Base-by-base conservation (phyloP, 2,797 vertebrate genomes). In the Odontamblyopus rebecca region DNA sequence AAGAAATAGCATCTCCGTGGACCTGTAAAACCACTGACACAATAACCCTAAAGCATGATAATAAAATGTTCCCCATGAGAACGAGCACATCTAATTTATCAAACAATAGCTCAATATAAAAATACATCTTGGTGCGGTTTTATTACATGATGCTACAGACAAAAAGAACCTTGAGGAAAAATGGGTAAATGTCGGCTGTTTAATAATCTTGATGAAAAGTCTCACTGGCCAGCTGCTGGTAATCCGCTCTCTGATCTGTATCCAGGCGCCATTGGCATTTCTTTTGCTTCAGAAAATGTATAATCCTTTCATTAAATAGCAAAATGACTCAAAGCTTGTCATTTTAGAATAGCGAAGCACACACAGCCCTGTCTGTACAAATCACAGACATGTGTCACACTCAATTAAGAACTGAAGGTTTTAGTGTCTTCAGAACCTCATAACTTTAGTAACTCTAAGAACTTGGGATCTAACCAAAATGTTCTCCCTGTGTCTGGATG, bases 121-220 rank as follows among this genome's bases (percentile, higher is more conserved):
- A 54, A 56, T 12, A 26, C 54, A 56, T 56, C 57, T 60, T 60
- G 57, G 26, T 60, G 6, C 5, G 57, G 16, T 29, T 27, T 60
- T 15, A 59, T 26, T 26, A 6, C 18, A 30, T 30, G 57, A 60
- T 16, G 57, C 12, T 3, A 59, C 8, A 59, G 57, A 29, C 27
- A 16, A 23, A 50, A 23, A 72, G 69, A 80, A 80, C 74, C 84
- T 84, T 67, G 73, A 51, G 56, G 61, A 75, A 77, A 80, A 72
- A 73, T 72, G 67, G 56, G 44, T 53, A 81, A 84, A 77, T 79
- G 78, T 81, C 75, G 70, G 48, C 59, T 67, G 56, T 59, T 79
- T 81, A 74, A 85, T 79, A 69, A 71, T 69, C 57, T 78, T 85
- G 62, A 80, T 85, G 80, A 69, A 76, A 85, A 67, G 70, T 74